Evolutionary conservation across 2,797 vertebrate species (phyloP).

Genomic region (Monodelphis domestica): DNA sequence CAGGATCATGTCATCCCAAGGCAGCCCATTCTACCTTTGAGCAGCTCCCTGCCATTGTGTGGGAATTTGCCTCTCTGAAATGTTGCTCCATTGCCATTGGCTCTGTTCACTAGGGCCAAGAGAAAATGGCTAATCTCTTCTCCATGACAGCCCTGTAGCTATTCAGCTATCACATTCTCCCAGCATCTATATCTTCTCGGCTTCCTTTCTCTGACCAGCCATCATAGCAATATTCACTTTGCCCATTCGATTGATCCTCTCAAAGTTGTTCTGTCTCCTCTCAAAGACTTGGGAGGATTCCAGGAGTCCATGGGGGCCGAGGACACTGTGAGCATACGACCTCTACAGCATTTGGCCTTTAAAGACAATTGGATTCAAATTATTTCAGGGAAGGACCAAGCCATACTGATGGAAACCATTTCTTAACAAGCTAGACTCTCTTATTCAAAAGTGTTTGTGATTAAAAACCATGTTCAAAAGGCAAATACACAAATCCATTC

Average conservation of each 20-base stretch:
- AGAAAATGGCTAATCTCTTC: no score
- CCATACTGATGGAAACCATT: fast-evolving
- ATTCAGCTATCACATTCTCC: background rate
- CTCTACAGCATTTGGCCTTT: background rate
- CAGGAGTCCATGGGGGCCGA: background rate
- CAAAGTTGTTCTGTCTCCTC: background rate
- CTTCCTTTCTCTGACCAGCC: background rate
- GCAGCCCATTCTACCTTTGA: no score
- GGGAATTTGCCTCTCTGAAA: no score
- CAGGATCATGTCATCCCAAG: no score
- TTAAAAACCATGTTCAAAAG: background rate
- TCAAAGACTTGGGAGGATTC: background rate
- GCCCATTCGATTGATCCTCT: background rate
- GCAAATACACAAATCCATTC: background rate
- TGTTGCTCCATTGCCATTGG: no score
- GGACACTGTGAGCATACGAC: background rate
- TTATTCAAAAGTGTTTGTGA: background rate
- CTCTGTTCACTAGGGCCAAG: no score
- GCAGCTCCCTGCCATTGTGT: no score
- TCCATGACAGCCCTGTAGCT: no score
- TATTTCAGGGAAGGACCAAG: fast-evolving
- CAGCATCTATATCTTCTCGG: background rate
- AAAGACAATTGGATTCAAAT: background rate
- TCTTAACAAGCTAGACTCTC: background rate
- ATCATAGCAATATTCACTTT: background rate